Evolutionary conservation across 1,140 invertebrate genomes (phyloP).

Genomic region (Fopius arisanus): DNA sequence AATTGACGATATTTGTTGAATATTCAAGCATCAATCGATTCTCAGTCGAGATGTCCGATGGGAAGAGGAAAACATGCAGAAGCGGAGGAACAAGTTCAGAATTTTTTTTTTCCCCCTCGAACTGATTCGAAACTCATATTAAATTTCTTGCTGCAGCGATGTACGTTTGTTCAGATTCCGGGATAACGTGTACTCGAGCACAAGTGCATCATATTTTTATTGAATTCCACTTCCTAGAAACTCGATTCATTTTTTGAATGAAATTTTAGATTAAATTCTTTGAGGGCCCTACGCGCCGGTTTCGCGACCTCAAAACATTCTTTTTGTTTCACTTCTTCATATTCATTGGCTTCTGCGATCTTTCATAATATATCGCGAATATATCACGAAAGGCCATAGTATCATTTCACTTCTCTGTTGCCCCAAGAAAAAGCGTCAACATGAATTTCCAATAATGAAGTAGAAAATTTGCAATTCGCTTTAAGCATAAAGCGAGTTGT

Average conservation of each 20-base stretch:
- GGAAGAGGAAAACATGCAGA: neutral
- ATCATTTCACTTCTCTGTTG: too few relatives aligned
- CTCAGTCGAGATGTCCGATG: neutral
- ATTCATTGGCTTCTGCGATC: too few relatives aligned
- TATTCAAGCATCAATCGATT: too few relatives aligned
- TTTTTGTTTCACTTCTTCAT: too few relatives aligned
- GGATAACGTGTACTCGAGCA: neutral
- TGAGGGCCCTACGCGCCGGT: neutral
- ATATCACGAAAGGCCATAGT: too few relatives aligned
- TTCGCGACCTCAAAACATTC: neutral
- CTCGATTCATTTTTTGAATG: neutral
- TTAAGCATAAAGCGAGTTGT: too few relatives aligned
- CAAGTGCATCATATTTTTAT: neutral
- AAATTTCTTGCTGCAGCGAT: neutral
- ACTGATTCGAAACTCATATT: neutral
- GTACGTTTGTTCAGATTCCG: neutral
- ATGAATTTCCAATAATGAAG: too few relatives aligned
- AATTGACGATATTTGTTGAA: too few relatives aligned
- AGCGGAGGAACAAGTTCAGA: neutral
- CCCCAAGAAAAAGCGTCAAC: too few relatives aligned
- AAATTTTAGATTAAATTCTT: neutral
- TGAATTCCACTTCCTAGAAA: neutral
- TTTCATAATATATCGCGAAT: too few relatives aligned
- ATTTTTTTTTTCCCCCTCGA: neutral
- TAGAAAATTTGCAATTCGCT: too few relatives aligned